These are phyloP conservation scores for Copidosoma aretas DNA, from an alignment of 2,888 invertebrate species.

Conservation along the genomic window DNA sequence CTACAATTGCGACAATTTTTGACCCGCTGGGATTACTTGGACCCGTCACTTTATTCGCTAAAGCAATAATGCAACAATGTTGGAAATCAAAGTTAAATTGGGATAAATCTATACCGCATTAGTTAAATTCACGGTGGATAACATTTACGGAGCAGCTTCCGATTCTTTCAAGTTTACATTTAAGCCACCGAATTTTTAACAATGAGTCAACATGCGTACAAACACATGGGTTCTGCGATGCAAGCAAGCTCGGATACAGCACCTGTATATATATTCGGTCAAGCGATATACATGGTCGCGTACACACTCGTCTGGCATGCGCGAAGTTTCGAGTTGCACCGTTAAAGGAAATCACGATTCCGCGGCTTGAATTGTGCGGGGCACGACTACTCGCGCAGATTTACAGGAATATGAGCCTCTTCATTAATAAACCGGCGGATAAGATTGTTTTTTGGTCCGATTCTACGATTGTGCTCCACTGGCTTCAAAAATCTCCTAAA, in stretches of 20 bases:
- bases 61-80: constrained; percentile 2
- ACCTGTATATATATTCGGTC: constrained; percentile 17
- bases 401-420: background rate
- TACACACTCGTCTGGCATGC: background rate
- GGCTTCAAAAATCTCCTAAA: constrained; percentile 7
- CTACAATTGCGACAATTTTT: background rate
- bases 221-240: constrained; percentile 20
- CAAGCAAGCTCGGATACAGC: constrained; percentile 19
- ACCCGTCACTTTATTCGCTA: background rate
- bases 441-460: background rate
- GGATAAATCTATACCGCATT: constrained; percentile 20
- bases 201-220: background rate
- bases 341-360: constrained; percentile 8
- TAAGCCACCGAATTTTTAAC: background rate
- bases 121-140: constrained; percentile 6
- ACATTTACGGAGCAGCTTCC: constrained; percentile 4
- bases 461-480: constrained; percentile 1
- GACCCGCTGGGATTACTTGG: constrained; percentile 10
- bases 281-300: background rate
- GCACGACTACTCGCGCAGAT: background rate
- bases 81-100: constrained; percentile 18
- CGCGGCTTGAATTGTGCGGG: constrained; percentile 5
- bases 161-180: background rate
- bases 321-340: constrained; percentile 16
- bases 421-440: background rate